phyloP scores from a whole-genome alignment of 2,888 invertebrate genomes.

The Steinernema hermaphroditum region DNA sequence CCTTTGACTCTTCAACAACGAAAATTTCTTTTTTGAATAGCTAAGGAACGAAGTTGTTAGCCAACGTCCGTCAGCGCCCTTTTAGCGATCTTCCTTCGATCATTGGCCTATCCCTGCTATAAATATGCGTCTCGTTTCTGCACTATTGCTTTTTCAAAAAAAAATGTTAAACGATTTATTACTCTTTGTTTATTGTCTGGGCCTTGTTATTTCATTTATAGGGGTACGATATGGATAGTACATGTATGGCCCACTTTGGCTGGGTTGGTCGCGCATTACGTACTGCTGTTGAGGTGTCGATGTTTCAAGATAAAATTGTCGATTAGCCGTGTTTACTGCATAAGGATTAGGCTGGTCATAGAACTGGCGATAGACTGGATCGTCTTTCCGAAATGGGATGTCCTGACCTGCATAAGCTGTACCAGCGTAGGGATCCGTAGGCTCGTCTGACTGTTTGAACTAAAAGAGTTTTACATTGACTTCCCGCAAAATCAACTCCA shows the following conservation, averaged over 20 bases:
- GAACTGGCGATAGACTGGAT: neutral
- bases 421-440: slow-evolving; percentile 10
- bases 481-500: neutral
- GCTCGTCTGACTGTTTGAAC: slow-evolving; percentile 19
- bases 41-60: neutral
- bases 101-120: too few species aligned
- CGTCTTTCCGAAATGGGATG: slow-evolving; percentile 12
- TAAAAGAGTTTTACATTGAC: neutral
- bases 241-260: slow-evolving; percentile 3
- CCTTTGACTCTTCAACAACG: neutral
- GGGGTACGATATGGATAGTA: slow-evolving; percentile 9
- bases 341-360: slow-evolving; percentile 16
- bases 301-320: neutral
- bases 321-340: too few species aligned
- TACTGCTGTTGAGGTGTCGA: neutral
- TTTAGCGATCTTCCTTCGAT: neutral
- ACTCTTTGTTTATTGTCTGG: neutral
- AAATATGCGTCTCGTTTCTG: too few species aligned
- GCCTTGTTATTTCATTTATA: neutral
- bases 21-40: neutral
- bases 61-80: neutral
- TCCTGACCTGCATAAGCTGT: slow-evolving; percentile 11
- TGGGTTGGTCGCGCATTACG: slow-evolving; percentile 7
- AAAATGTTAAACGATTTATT: neutral
- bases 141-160: neutral